Evolutionary conservation across 2,888 invertebrate species (phyloP).

Genomic region (Eledona agricola): DNA sequence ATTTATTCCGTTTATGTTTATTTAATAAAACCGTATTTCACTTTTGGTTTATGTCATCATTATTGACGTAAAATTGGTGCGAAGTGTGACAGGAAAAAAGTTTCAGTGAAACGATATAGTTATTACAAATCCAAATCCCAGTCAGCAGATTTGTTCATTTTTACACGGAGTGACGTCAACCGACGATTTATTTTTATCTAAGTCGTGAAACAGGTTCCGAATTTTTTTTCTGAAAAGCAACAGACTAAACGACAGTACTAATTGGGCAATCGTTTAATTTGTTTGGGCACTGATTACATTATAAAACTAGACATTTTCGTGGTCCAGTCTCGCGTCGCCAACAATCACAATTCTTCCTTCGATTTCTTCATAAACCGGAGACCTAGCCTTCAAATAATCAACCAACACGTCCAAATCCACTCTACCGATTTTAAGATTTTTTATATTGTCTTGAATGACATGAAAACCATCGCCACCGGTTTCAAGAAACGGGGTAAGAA

Average conservation of each 20-base stretch:
- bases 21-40: slow-evolving; percentile 31
- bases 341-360: slow-evolving; percentile 68
- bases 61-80: slow-evolving; percentile 49
- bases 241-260: too few relatives aligned
- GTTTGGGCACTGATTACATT: too few relatives aligned
- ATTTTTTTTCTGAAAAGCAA: too few relatives aligned
- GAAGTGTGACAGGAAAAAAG: too few relatives aligned
- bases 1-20: slow-evolving; percentile 28
- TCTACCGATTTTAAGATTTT: slow-evolving; percentile 63
- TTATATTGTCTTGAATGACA: slow-evolving; percentile 64
- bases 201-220: too few relatives aligned
- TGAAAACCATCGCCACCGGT: slow-evolving; percentile 76
- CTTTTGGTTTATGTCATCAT: slow-evolving; percentile 43
- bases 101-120: slow-evolving; percentile 30
- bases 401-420: slow-evolving; percentile 68
- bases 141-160: too few relatives aligned
- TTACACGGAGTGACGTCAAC: too few relatives aligned
- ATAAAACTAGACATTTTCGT: slow-evolving; percentile 8
- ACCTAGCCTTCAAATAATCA: slow-evolving; percentile 64
- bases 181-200: too few relatives aligned
- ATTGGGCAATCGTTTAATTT: too few relatives aligned
- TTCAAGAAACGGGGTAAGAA: slow-evolving; percentile 69
- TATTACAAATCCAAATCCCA: too few relatives aligned
- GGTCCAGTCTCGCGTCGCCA: slow-evolving; percentile 39
- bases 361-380: slow-evolving; percentile 64